phyloP scores from a whole-genome alignment of 1,140 invertebrate species.

The Drosophila trapezifrons region DNA sequence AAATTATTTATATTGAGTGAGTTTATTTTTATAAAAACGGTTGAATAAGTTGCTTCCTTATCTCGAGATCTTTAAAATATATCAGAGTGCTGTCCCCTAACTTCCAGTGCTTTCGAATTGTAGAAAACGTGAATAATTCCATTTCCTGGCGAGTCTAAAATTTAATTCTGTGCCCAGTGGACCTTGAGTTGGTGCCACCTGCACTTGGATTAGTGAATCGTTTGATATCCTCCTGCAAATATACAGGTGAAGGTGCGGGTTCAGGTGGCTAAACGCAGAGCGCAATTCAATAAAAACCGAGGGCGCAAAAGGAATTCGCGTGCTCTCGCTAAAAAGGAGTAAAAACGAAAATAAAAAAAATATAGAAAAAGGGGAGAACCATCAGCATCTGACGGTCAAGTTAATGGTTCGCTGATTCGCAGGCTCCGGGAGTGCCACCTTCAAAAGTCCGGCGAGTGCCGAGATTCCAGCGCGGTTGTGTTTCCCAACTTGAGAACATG shows the following conservation, averaged over 20 bases:
- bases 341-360: slow-evolving; percentile 20
- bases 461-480: slow-evolving; percentile 42
- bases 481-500: slow-evolving; percentile 74
- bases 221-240: slow-evolving; percentile 20
- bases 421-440: slow-evolving; percentile 25
- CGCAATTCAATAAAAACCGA: slow-evolving; percentile 56
- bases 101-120: neutral
- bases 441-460: slow-evolving; percentile 7
- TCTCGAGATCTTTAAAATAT: too few relatives aligned
- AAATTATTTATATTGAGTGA: neutral
- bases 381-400: slow-evolving; percentile 65
- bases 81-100: neutral
- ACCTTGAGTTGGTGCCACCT: slow-evolving; percentile 33
- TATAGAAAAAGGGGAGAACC: slow-evolving; percentile 4
- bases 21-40: neutral
- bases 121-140: slow-evolving; percentile 35
- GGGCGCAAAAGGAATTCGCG: slow-evolving; percentile 21
- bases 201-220: slow-evolving; percentile 10
- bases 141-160: slow-evolving; percentile 49
- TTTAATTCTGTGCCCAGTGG: slow-evolving; percentile 51
- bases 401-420: slow-evolving; percentile 66
- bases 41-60: too few relatives aligned
- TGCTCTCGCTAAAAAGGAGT: slow-evolving; percentile 20
- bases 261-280: slow-evolving; percentile 17
- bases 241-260: neutral